Evolutionary conservation across 2,888 invertebrate species (phyloP).

Genomic region (Tholera decimalis): DNA sequence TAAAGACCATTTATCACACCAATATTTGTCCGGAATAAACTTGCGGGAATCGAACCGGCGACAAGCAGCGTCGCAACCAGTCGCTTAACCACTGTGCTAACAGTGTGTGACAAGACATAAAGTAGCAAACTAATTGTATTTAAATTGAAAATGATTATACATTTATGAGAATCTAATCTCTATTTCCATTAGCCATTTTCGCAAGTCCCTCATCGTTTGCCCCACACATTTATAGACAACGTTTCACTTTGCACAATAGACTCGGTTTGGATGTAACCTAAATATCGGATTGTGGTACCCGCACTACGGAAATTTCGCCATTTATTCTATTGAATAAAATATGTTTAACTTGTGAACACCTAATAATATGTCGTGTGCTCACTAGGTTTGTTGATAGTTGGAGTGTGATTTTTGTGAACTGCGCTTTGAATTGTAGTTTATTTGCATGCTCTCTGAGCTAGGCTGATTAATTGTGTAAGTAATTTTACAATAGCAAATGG

Average conservation of each 20-base stretch:
- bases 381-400: background rate
- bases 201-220: constrained; percentile 66
- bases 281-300: constrained; percentile 86
- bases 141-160: no score
- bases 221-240: constrained; percentile 79
- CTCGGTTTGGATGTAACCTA: constrained; percentile 88
- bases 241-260: constrained; percentile 89
- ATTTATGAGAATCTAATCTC: background rate
- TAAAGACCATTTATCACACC: no score
- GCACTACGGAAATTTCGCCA: constrained; percentile 78
- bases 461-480: no score
- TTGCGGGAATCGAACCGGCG: no score
- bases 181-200: constrained; percentile 9
- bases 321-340: constrained; percentile 82
- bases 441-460: no score
- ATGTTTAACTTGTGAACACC: constrained; percentile 64
- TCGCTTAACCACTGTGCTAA: no score
- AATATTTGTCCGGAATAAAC: no score
- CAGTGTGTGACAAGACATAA: no score
- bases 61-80: no score
- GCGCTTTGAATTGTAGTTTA: no score
- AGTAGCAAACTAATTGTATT: no score
- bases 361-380: constrained; percentile 36
- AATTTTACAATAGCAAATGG: no score
- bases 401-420: background rate